Evolutionary conservation across 2,113 vertebrate genomes (phyloP), one percentile per base, ranked within the genome.

Genomic region (Callithrix jacchus): DNA sequence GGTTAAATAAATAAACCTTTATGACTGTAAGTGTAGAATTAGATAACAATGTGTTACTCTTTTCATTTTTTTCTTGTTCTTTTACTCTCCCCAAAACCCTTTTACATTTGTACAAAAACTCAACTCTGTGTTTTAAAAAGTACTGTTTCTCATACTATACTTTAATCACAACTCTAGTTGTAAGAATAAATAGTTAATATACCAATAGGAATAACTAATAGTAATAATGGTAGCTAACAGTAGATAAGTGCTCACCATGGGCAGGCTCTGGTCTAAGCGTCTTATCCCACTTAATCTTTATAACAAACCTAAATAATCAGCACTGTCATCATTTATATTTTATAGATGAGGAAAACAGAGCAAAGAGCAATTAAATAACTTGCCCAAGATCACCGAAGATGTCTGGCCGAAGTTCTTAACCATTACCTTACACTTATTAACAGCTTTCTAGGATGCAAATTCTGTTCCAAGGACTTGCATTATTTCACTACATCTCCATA

Each of bases 161-260:
- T 85, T 93, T 56, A 90, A 76, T 64, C 10, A 80, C 58, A 85
- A 27, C 32, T 89, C 35, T 95, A 35, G 8, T 83, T 97, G 68
- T 40, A 80, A 97, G 47, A 96, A 56, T 70, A 42, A 61, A 88
- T 32, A 90, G 5, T 37, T 52, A 40, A 35, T 68, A 49, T 42
- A 54, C 17, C 37, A 56, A 25, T 61, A 92, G 49, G 17, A 81
- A 87, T 83, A 87, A 42, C 37, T 56, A 54, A 66, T 89, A 81
- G 56, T 54, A 81, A 56, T 54, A 71, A 79, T n/a, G 45, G 12
- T 58, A 82, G n/a, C 25, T 91, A 56, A 32, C 20, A 21, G 25
- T 88, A 13, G 21, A 40, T 84, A 91, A 52, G 12, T 35, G n/a
- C 37, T 56, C 30, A 27, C 87, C 4, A 11, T 9, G 25, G 6